phyloP scores from a whole-genome alignment of 1,140 invertebrate genomes.

The Zaprionus davidi region DNA sequence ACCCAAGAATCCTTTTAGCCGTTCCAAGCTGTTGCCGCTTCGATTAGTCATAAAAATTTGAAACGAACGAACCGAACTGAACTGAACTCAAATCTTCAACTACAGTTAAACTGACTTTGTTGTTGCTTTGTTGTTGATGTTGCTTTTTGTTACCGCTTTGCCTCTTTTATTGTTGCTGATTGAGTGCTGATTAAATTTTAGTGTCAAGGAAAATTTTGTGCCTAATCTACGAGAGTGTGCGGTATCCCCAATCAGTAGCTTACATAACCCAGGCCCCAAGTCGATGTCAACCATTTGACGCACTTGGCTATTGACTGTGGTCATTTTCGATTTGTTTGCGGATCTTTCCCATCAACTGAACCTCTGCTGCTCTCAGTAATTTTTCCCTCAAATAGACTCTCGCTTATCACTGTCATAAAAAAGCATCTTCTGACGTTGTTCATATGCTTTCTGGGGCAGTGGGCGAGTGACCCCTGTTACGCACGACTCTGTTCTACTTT shows the following conservation, averaged over 20 bases:
- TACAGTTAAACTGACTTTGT: constrained; percentile 14
- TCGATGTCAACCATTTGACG: constrained; percentile 1
- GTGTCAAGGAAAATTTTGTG: constrained; percentile 52
- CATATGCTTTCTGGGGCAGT: constrained; percentile 21
- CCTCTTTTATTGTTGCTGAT: constrained; percentile 49
- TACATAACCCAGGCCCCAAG: constrained; percentile 37
- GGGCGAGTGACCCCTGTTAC: constrained; percentile 17
- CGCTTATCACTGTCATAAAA: constrained; percentile 23
- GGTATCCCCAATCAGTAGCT: constrained; percentile 41
- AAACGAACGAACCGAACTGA: constrained; percentile 1
- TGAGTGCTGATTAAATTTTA: constrained; percentile 58
- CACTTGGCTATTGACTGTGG: constrained; percentile 13
- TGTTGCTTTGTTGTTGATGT: background rate
- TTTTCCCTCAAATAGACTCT: constrained; percentile 17
- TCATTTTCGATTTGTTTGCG: constrained; percentile 12
- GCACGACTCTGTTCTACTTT: background rate
- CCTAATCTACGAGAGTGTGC: constrained; percentile 34
- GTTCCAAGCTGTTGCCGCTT: constrained; percentile 40
- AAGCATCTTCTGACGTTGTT: background rate
- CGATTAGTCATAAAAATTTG: constrained; percentile 32
- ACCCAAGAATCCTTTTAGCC: constrained; percentile 28
- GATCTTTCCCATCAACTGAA: background rate
- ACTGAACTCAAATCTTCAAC: constrained; percentile 22
- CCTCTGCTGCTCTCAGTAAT: constrained; percentile 16
- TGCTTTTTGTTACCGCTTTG: constrained; percentile 16